Percentiles rank a stretch among this genome's conserved stretches.
Conservation (phyloP, 2,888 invertebrate species). For the Rotaria macrura region DNA sequence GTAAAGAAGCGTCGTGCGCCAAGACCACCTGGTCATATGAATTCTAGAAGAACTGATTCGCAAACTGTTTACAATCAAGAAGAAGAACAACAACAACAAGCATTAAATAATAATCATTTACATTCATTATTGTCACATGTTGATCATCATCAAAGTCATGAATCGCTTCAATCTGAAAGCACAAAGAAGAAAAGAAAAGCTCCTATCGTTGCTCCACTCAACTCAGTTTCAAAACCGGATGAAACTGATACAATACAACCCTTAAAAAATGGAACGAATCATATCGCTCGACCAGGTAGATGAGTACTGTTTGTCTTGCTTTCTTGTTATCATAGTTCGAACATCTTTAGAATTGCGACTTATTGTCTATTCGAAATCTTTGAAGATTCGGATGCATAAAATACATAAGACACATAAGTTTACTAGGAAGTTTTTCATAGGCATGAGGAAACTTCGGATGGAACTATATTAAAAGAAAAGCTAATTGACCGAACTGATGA, state of each 20-base stretch:
- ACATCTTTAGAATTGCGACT: too few species aligned
- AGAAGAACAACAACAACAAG: too few species aligned
- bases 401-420: too few species aligned
- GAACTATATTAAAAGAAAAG: too few species aligned
- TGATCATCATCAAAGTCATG: background rate
- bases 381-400: too few species aligned
- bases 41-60: background rate
- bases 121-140: background rate
- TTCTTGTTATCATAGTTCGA: too few species aligned
- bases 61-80: background rate
- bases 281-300: background rate
- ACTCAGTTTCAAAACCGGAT: background rate
- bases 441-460: too few species aligned
- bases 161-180: background rate
- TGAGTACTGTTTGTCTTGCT: too few species aligned
- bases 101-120: background rate
- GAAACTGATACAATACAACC: background rate
- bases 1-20: conserved; percentile 1
- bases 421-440: too few species aligned
- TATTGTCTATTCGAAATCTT: too few species aligned
- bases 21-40: background rate
- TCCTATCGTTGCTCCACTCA: background rate
- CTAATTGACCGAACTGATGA: too few species aligned
- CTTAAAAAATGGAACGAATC: background rate
- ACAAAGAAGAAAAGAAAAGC: background rate